phyloP scores from a whole-genome alignment of 2,113 vertebrate genomes.

The Hemicordylus capensis region DNA sequence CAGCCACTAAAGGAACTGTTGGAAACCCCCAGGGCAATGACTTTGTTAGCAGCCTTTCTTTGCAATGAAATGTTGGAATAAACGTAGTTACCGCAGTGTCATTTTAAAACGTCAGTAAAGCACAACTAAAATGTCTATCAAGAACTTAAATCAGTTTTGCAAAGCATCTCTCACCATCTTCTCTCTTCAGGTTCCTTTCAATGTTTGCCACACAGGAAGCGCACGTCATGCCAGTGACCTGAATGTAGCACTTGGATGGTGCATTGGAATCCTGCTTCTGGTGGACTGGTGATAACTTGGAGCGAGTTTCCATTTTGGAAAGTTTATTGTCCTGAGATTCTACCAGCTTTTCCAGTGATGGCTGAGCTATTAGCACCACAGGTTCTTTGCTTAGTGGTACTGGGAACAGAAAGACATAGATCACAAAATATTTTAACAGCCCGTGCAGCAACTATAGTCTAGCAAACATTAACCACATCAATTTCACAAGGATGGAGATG shows the following conservation, averaged over 20 bases:
- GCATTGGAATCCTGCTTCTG: slow-evolving; percentile 62
- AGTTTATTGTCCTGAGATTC: slow-evolving; percentile 51
- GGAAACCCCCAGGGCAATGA: too few species aligned
- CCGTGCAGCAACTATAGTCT: not conserved
- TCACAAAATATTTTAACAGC: accelerated
- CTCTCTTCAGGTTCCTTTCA: slow-evolving; percentile 92
- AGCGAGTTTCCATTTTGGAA: slow-evolving; percentile 20
- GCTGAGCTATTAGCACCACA: slow-evolving; percentile 49
- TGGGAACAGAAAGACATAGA: slow-evolving; percentile 23
- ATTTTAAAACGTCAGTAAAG: not conserved
- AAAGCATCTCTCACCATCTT: slow-evolving; percentile 82
- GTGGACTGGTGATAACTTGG: slow-evolving; percentile 37
- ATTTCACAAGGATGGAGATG: not conserved
- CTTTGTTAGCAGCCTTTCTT: not conserved
- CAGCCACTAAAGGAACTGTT: not conserved
- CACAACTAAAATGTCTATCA: not conserved
- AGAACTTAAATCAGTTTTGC: not conserved
- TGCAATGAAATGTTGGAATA: not conserved
- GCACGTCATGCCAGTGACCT: slow-evolving; percentile 96
- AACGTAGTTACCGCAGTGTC: too few species aligned
- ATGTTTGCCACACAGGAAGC: slow-evolving; percentile 98
- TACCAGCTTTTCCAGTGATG: slow-evolving; percentile 45
- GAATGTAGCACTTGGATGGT: slow-evolving; percentile 90
- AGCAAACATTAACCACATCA: not conserved
- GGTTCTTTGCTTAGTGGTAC: slow-evolving; percentile 52